Conservation (phyloP, 2,113 vertebrate genomes). For the Ammodytes dubius region DNA sequence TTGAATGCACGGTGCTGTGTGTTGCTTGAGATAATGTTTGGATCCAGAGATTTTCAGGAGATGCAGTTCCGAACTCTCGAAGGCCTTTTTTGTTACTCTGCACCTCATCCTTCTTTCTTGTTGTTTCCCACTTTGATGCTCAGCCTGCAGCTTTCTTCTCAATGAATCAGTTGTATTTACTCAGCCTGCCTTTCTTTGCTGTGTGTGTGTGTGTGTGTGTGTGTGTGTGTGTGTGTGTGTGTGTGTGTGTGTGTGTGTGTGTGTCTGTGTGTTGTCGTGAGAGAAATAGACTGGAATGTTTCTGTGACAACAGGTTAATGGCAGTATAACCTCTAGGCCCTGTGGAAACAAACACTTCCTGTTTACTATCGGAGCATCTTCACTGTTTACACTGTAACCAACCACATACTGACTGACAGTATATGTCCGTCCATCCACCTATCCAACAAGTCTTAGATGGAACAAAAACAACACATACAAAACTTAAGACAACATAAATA, state of each 20-base stretch:
- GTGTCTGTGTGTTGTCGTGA: slow-evolving; percentile 12
- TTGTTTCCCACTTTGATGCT: slow-evolving; percentile 25
- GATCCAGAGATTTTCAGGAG: not conserved
- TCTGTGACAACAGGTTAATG: slow-evolving; percentile 70
- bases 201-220: slow-evolving; percentile 16
- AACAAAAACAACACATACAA: not conserved
- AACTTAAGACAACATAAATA: not conserved
- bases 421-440: not conserved
- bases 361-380: slow-evolving; percentile 53
- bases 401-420: slow-evolving; percentile 36
- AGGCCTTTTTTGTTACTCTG: not conserved
- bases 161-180: slow-evolving; percentile 42
- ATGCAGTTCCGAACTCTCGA: not conserved
- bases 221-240: slow-evolving; percentile 27
- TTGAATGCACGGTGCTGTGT: too few relatives aligned
- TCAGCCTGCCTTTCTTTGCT: slow-evolving; percentile 19
- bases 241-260: slow-evolving; percentile 17
- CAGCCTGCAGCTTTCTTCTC: slow-evolving; percentile 5
- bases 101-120: not conserved
- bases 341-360: slow-evolving; percentile 71
- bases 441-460: not conserved
- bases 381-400: slow-evolving; percentile 50
- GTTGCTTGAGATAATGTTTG: not conserved
- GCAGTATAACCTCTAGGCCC: slow-evolving; percentile 59
- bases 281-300: slow-evolving; percentile 64